Evolutionary conservation across 2,888 invertebrate species (phyloP).

Genomic region (Metalampra italica): DNA sequence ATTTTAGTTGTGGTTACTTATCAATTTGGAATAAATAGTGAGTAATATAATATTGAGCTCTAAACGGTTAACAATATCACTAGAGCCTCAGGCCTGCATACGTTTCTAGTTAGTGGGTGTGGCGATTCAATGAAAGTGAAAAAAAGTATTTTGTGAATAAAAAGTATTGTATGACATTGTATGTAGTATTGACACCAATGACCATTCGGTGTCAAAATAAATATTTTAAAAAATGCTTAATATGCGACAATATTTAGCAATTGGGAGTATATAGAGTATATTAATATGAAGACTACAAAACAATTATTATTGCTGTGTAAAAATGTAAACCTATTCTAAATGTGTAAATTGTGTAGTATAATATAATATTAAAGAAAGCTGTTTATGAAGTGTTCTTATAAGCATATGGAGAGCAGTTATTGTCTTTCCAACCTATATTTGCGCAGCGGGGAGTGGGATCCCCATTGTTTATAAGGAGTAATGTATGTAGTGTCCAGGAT

Average conservation of each 20-base stretch:
- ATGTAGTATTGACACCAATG: conserved; percentile 52
- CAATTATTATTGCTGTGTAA: conserved; percentile 76
- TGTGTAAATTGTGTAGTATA: conserved; percentile 77
- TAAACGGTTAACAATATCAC: conserved; percentile 40
- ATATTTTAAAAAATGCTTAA: conserved; percentile 49
- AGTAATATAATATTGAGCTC: conserved; percentile 44
- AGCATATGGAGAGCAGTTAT: conserved; percentile 57
- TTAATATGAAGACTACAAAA: conserved; percentile 70
- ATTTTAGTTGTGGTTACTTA: conserved; percentile 53
- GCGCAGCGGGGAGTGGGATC: conserved; percentile 27
- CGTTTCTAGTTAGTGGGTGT: conserved; percentile 32
- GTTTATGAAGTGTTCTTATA: conserved; percentile 78
- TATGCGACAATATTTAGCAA: conserved; percentile 77
- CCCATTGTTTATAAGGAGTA: conserved; percentile 22
- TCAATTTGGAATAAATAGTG: conserved; percentile 39
- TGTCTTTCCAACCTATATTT: conserved; percentile 35
- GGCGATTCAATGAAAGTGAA: conserved; percentile 27
- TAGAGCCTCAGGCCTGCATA: conserved; percentile 34
- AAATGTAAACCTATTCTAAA: conserved; percentile 75
- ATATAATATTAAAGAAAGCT: conserved; percentile 67
- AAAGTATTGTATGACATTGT: too few relatives aligned
- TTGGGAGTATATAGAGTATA: conserved; percentile 72
- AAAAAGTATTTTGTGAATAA: conserved; percentile 47
- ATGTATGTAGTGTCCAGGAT: conserved; percentile 21
- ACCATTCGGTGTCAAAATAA: conserved; percentile 54